Evolutionary conservation across 2,113 vertebrate species (phyloP), one percentile per base, ranked within the genome.

Genomic region (Falco punctatus): DNA sequence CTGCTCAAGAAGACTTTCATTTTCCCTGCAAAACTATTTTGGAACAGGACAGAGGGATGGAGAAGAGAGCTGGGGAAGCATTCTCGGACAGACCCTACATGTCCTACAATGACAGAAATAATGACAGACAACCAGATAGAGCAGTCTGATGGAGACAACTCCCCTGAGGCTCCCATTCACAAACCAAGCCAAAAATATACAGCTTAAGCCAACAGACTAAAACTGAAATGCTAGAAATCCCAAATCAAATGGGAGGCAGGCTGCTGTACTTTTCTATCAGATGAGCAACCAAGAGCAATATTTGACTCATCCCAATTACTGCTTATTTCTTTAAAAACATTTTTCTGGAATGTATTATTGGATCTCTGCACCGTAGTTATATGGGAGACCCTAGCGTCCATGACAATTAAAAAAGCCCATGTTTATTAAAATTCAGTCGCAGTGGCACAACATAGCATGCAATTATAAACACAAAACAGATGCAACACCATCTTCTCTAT

Each of bases 391-490:
- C 54, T 77, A 58, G 71, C 2, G 26, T 92, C 89, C 94, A 75
- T 46, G 67, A 85, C 83, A 73, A 95, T 95, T 91, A 95, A 86
- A 74, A 81, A 32, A 30, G 6, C 23, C 32, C 64, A 30, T 51
- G 10, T 95, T 94, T 95, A 94, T 96, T 89, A 94, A 96, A 93
- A 96, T 92, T 86, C 91, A 94, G 87, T 78, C 86, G 79, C 62
- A 84, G 87, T 86, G 79, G 85, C 85, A 93, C 92, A 96, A 87
- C 77, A 61, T 79, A 91, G 69, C 86, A 90, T 77, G 88, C 94
- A 92, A 93, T 94, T 96, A 91, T 49, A 82, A 96, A 81, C 94
- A 73, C 51, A 90, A 97, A 97, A 95, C 96, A 97, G 96, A 98
- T 97, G 96, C 94, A 95, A 92, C 66, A 44, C 64, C 88, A 91